A percentile compares a stretch with the other conserved stretches of the same genome.
These are phyloP conservation scores for Silvanus unidentatus DNA, from an alignment of 2,888 invertebrate species.

Conservation along the genomic window DNA sequence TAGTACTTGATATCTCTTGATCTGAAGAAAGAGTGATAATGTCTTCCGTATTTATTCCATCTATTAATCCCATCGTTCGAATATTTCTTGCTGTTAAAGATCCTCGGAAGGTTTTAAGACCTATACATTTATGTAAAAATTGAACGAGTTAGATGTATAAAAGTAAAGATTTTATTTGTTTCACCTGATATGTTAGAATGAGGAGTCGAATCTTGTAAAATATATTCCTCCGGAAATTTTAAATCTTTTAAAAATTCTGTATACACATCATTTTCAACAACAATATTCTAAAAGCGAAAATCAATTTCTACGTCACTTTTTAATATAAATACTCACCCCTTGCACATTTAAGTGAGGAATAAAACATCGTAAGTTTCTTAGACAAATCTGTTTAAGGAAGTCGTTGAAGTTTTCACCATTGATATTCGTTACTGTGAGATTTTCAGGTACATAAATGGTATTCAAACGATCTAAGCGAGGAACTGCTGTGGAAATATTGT, in stretches of 20 bases:
- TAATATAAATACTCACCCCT: too few relatives aligned
- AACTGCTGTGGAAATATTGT: too few relatives aligned
- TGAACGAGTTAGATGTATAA: not conserved
- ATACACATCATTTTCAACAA: constrained; percentile 35
- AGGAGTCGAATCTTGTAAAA: constrained; percentile 38
- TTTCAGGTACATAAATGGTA: constrained; percentile 31
- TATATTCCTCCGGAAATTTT: constrained; percentile 50
- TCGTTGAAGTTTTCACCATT: constrained; percentile 48
- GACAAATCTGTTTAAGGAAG: constrained; percentile 45
- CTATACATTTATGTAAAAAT: constrained; percentile 31
- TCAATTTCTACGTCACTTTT: constrained; percentile 17
- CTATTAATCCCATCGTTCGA: constrained; percentile 43
- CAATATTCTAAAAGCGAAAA: constrained; percentile 47
- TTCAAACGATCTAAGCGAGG: constrained; percentile 18
- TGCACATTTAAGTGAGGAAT: constrained; percentile 45
- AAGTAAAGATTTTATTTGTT: constrained; percentile 4
- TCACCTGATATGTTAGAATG: constrained; percentile 43
- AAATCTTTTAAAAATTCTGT: constrained; percentile 47
- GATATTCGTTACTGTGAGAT: constrained; percentile 39
- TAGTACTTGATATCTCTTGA: constrained; percentile 46
- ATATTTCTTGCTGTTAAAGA: constrained; percentile 41
- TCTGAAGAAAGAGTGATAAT: constrained; percentile 47
- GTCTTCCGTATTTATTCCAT: constrained; percentile 46
- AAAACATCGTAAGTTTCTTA: constrained; percentile 41
- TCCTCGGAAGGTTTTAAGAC: constrained; percentile 47